Conservation (phyloP, 2,888 invertebrate species). For the Sphecodes monilicornis region DNA sequence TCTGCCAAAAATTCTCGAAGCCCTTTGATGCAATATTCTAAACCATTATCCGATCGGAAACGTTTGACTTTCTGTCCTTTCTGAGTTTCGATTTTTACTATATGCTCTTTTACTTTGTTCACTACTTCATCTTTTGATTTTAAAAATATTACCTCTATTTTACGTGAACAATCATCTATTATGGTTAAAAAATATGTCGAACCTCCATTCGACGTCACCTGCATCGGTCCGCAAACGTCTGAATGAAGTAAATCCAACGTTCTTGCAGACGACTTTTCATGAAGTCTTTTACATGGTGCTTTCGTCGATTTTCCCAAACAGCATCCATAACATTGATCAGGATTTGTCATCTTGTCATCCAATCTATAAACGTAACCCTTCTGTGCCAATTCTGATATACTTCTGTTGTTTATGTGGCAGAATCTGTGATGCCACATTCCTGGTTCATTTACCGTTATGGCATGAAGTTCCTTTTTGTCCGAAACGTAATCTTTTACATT, state of each 20-base stretch:
- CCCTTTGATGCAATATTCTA: no score
- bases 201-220: no score
- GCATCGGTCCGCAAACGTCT: no score
- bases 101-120: neutral
- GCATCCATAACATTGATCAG: neutral
- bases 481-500: no score
- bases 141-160: conserved; percentile 6
- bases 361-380: neutral
- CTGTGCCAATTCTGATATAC: conserved; percentile 3
- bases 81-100: neutral
- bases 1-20: no score
- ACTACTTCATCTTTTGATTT: conserved; percentile 9
- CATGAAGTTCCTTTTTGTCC: conserved; percentile 1
- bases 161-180: conserved; percentile 2
- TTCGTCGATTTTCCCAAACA: conserved; percentile 6
- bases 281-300: conserved; percentile 4
- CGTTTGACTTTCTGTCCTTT: no score
- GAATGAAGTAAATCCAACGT: conserved; percentile 10
- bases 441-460: neutral
- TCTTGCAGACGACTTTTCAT: neutral
- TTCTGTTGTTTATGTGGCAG: neutral
- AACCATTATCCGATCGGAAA: no score
- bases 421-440: conserved; percentile 8
- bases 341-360: neutral
- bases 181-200: neutral